Percentiles rank a stretch among this genome's conserved stretches.
Evolutionary conservation across 2,888 invertebrate species (phyloP).

Genomic region (Steinernema carpocapsae): DNA sequence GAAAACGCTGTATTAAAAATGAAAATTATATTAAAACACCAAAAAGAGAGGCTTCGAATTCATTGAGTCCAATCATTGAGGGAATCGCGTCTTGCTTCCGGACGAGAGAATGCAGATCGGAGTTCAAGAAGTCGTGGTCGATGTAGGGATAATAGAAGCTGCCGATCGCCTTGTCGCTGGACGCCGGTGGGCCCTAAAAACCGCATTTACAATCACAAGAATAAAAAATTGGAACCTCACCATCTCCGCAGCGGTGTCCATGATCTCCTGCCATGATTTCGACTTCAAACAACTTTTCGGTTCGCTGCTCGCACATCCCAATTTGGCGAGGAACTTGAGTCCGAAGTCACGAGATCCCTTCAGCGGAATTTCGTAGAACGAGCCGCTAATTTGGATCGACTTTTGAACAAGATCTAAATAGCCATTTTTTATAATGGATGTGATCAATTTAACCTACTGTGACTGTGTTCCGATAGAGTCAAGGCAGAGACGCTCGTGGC

Average conservation of each 20-base stretch:
- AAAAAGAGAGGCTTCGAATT: background rate
- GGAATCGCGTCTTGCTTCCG: background rate
- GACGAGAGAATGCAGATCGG: background rate
- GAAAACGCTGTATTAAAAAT: background rate
- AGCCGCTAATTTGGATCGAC: conserved; percentile 51
- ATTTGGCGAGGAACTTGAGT: background rate
- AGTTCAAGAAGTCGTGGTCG: background rate
- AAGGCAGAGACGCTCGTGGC: conserved; percentile 41
- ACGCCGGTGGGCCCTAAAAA: background rate
- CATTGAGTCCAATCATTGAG: background rate
- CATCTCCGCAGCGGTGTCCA: background rate
- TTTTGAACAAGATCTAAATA: conserved; percentile 44
- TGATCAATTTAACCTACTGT: background rate
- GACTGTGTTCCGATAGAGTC: conserved; percentile 42
- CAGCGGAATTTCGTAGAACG: conserved; percentile 41
- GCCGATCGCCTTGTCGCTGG: background rate
- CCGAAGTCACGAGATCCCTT: background rate
- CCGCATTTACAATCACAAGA: background rate
- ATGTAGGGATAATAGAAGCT: background rate
- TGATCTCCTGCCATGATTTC: background rate
- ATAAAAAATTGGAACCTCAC: background rate
- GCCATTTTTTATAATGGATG: background rate
- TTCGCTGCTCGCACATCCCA: background rate
- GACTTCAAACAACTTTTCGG: background rate
- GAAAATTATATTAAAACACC: background rate